Base-by-base conservation (phyloP, 2,888 invertebrate genomes). In the Timandra comae region DNA sequence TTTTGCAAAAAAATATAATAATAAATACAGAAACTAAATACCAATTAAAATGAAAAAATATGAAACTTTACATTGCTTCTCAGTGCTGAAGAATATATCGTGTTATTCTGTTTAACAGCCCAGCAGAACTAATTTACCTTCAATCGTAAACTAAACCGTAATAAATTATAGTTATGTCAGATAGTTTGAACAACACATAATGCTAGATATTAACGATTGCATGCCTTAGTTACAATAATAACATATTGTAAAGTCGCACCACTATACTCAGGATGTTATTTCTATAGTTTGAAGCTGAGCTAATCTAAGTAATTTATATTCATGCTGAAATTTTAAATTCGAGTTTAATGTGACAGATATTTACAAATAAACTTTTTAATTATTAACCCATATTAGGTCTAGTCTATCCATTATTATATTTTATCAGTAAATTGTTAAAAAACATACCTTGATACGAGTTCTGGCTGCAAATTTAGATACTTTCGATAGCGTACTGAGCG, bases 391-490 rank as follows among this genome's bases (percentile, higher is more conserved):
- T n/a, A n/a, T n/a, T n/a, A n/a, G n/a, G n/a, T n/a, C n/a, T n/a
- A n/a, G n/a, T n/a, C n/a, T n/a, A n/a, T n/a, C n/a, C n/a, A n/a
- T n/a, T n/a, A n/a, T n/a, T n/a, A n/a, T n/a, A n/a, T n/a, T n/a
- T n/a, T n/a, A n/a, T n/a, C n/a, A 20, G 27, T 28, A 31, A 38
- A 35, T 33, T 38, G 42, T 27, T n/a, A 31, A 35, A 27, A 21
- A 35, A 12, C 42, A 25, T 73, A 89, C 89, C 89, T 95, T 94
- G 66, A 93, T 89, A 58, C 93, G 88, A 33, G 95, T 94, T 58
- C 93, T 89, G 41, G 93, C 91, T 24, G 95, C 95, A 74, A 94
- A 92, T 88, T 94, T 95, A 67, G 96, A 93, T 46, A 96, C 97
- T 87, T 95, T 96, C 54, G 95, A 94, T 50, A 97, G 87, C 37